Evolutionary conservation across 2,797 vertebrate species (phyloP), one percentile per base, ranked within the genome.

Genomic region (Smutsia temminckii): DNA sequence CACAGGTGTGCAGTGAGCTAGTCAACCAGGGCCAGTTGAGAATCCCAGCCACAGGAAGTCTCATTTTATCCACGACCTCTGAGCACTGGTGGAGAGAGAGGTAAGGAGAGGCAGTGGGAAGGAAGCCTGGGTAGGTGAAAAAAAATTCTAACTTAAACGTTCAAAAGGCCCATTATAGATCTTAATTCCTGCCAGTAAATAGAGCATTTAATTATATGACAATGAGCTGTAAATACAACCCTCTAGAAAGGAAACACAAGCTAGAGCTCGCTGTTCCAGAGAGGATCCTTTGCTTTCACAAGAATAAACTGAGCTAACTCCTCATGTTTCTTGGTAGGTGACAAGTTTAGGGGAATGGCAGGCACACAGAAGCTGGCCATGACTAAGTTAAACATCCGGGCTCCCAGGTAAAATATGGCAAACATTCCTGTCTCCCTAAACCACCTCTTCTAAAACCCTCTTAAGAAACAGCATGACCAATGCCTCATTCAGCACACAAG

Each of bases 181-280:
- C 55, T 42, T 78, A 51, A 79, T 93, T 94, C 77, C 49, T 95
- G 71, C 77, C 86, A 68, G 74, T 37, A 96, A 96, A 96, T 23
- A 95, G 32, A 93, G 11, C 40, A 92, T 40, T 83, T 72, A 75
- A 51, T 89, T 77, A 68, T 18, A 85, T n/a, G 64, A 37, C 57
- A 84, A 80, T 27, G 27, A 75, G 59, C 72, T 79, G 71, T 63
- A 85, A 80, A 69, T 63, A 57, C 5, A 89, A 74, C 11, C 6
- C 59, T 68, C 40, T 37, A 49, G 42, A 92, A 94, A 80, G 18
- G 77, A 91, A 95, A 93, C 21, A 57, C 1, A 6, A 40, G 17
- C 29, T 8, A 86, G 81, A 89, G 63, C 13, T 95, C 77, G 37
- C 27, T 8, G 63, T 59, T 89, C 89, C 59, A 83, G 20, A 55